These are phyloP conservation scores for Anhinga anhinga DNA, from an alignment of 2,113 vertebrate species.

Conservation along the genomic window DNA sequence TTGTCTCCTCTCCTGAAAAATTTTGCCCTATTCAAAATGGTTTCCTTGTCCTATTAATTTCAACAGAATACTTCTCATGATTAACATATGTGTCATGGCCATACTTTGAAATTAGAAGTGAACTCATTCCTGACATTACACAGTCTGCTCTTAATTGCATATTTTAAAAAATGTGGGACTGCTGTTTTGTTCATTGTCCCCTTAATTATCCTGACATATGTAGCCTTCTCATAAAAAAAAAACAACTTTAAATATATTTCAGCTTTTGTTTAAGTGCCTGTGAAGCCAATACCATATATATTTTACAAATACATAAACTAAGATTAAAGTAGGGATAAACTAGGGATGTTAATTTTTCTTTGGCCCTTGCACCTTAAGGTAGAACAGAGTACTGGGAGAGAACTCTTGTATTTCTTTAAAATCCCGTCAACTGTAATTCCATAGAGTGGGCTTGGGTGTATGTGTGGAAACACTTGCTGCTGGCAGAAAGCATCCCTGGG, in stretches of 20 bases:
- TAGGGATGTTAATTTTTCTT: neutral
- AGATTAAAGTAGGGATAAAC: neutral
- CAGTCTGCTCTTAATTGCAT: neutral
- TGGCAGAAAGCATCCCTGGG: slow-evolving; percentile 8
- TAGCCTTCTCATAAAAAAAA: neutral
- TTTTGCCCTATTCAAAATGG: neutral
- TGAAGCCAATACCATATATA: neutral
- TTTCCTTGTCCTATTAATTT: neutral
- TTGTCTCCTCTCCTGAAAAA: neutral
- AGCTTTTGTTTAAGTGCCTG: neutral
- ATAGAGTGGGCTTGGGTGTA: neutral
- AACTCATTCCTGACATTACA: neutral
- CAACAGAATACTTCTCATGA: neutral
- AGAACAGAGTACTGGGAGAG: neutral
- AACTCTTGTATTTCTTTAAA: neutral
- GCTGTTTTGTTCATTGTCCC: neutral
- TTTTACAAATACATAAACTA: neutral
- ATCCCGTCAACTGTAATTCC: neutral
- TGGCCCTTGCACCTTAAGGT: neutral
- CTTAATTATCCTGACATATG: neutral
- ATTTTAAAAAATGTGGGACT: neutral
- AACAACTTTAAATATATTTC: neutral
- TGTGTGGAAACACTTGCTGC: slow-evolving; percentile 20
- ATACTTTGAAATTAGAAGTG: neutral
- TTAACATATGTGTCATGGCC: neutral